Evolutionary conservation across 2,797 vertebrate species (phyloP), one percentile per base, ranked within the genome.

Genomic region (Microctenopoma lineatum): DNA sequence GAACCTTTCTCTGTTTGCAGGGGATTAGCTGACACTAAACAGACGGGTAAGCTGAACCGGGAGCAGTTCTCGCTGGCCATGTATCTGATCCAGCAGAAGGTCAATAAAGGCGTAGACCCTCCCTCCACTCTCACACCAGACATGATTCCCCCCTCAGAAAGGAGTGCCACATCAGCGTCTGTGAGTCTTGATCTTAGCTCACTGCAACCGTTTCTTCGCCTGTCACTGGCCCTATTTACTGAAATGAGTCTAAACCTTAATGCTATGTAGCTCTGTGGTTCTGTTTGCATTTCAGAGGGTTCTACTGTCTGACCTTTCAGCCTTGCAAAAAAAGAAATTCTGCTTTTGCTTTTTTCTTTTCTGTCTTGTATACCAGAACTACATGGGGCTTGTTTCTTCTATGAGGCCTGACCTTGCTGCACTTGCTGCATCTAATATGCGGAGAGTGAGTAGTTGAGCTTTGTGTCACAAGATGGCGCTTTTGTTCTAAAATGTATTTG

Each of bases 61-160:
- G 98, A 99, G 75, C 98, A 99, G 86, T 99, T 99, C 86, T 96
- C 96, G 14, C 90, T 99, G 18, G 98, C 98, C 80, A 97, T 99
- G 97, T 92, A 96, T 87, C 92, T 99, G 75, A 98, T 99, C 70
- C 96, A 99, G 41, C 96, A 97, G 93, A 98, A 96, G 78, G 94
- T 97, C 86, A 95, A 87, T 79, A 97, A 96, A 89, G 97, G 95
- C 50, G 75, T 96, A 13, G 98, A 99, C 68, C 97, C 97, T 34
- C 98, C 98, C 1, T 94, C 97, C 59, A 90, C 84, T 57, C 93
- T 99, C 64, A 93, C 93, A 3, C 92, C 96, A 4, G 97, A 99
- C 64, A 99, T 99, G 97, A 94, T 98, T 51, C 98, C 97, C 1
- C 98, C 97, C 2, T 94, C 97, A 3, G 98, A 99, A 79, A 94